Percentiles rank a stretch among this genome's conserved stretches.
Evolutionary conservation across 2,797 vertebrate species (phyloP).

Genomic region (Betta splendens): DNA sequence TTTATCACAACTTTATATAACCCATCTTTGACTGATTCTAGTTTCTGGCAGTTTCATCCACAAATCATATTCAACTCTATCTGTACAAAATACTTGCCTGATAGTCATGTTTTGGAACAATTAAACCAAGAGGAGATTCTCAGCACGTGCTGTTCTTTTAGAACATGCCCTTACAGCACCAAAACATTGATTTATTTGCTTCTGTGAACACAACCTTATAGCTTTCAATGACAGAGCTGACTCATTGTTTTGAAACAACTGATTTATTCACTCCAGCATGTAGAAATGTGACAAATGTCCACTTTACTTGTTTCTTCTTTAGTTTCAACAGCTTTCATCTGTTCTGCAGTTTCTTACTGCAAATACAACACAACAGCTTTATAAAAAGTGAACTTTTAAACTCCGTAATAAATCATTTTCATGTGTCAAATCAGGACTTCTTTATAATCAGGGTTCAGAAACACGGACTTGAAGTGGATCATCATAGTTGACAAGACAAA

Average conservation of each 20-base stretch:
- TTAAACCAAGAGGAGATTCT: conserved; percentile 57
- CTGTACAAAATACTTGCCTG: no score
- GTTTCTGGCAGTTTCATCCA: conserved; percentile 9
- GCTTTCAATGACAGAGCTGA: conserved; percentile 36
- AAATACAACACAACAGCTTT: conserved; percentile 21
- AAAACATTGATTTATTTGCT: conserved; percentile 17
- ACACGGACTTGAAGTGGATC: conserved; percentile 84
- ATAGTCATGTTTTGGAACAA: conserved; percentile 70
- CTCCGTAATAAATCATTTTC: no score
- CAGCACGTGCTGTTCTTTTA: conserved; percentile 47
- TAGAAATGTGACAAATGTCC: conserved; percentile 53
- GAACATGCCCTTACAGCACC: no score
- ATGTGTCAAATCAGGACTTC: conserved; percentile 74
- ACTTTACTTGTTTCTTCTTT: conserved; percentile 77
- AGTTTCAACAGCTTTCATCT: conserved; percentile 92
- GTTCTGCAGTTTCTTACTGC: conserved; percentile 91
- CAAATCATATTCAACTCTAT: no score
- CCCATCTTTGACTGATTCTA: background rate
- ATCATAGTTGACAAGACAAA: conserved; percentile 57
- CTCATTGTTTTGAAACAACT: conserved; percentile 49
- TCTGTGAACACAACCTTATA: conserved; percentile 24
- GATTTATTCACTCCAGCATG: conserved; percentile 66
- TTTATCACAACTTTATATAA: conserved; percentile 50
- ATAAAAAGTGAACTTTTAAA: conserved; percentile 2
- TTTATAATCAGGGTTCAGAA: conserved; percentile 81